Evolutionary conservation across 2,113 vertebrate species (phyloP).

Genomic region (Xyrauchen texanus): DNA sequence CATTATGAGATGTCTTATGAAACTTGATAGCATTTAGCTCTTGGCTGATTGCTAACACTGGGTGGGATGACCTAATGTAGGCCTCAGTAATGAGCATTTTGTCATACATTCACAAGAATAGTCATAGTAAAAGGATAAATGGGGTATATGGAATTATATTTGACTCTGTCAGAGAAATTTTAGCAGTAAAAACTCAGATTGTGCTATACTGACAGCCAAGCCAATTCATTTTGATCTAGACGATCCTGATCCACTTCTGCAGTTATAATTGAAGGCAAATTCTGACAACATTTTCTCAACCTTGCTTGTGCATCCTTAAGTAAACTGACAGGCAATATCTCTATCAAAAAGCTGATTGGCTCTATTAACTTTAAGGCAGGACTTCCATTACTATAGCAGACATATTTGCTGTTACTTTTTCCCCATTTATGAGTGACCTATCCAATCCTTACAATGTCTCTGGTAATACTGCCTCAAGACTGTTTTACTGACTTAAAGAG

Average conservation of each 20-base stretch:
- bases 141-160: conserved; percentile 18
- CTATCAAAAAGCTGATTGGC: too few relatives aligned
- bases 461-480: neutral
- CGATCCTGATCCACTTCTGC: conserved; percentile 1
- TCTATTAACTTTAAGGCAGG: too few relatives aligned
- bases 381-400: too few relatives aligned
- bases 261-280: too few relatives aligned
- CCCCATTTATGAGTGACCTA: too few relatives aligned
- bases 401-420: too few relatives aligned
- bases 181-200: conserved; percentile 12
- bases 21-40: conserved; percentile 39
- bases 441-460: too few relatives aligned
- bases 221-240: neutral
- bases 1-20: conserved; percentile 45
- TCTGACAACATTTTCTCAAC: too few relatives aligned
- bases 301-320: too few relatives aligned
- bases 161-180: conserved; percentile 9
- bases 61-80: conserved; percentile 42
- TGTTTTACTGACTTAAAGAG: too few relatives aligned
- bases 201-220: neutral
- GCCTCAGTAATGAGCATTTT: conserved; percentile 12
- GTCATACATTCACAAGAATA: conserved; percentile 16
- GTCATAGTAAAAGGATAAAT: neutral
- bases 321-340: too few relatives aligned
- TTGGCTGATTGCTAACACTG: conserved; percentile 5